Conservation (phyloP, 2,888 invertebrate genomes). For the Noctua janthina region DNA sequence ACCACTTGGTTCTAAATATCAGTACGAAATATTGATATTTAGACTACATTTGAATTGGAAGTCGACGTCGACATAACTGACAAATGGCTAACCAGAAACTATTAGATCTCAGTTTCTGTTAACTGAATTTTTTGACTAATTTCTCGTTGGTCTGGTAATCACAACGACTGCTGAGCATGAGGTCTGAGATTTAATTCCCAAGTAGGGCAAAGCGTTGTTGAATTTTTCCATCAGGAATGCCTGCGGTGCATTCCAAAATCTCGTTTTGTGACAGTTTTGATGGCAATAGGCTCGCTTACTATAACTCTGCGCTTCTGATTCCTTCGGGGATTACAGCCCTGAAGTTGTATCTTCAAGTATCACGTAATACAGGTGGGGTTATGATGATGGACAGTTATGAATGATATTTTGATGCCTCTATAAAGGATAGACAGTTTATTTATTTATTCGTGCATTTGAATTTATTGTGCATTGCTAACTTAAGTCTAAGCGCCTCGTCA, state of each 20-base stretch:
- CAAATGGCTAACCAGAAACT: not conserved
- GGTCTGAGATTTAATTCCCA: not conserved
- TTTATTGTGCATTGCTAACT: too few relatives aligned
- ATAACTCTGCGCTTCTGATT: not conserved
- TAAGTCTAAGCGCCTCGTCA: too few relatives aligned
- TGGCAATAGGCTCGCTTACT: not conserved
- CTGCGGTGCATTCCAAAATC: not conserved
- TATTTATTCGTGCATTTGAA: too few relatives aligned
- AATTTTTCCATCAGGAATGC: not conserved
- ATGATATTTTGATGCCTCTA: not conserved
- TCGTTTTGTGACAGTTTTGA: not conserved
- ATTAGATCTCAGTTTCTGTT: not conserved
- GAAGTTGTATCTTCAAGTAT: not conserved
- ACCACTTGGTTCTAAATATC: not conserved
- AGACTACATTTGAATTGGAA: too few relatives aligned
- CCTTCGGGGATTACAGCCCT: not conserved
- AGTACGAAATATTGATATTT: not conserved
- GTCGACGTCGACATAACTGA: not conserved
- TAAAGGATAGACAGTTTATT: not conserved
- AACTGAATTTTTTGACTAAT: not conserved
- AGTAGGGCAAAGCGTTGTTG: not conserved
- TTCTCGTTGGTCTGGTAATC: not conserved
- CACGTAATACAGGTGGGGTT: not conserved
- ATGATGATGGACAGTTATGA: not conserved
- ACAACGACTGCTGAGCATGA: not conserved